These are phyloP conservation scores for Andrena chrysosceles DNA, from an alignment of 2,888 invertebrate genomes.

Conservation along the genomic window DNA sequence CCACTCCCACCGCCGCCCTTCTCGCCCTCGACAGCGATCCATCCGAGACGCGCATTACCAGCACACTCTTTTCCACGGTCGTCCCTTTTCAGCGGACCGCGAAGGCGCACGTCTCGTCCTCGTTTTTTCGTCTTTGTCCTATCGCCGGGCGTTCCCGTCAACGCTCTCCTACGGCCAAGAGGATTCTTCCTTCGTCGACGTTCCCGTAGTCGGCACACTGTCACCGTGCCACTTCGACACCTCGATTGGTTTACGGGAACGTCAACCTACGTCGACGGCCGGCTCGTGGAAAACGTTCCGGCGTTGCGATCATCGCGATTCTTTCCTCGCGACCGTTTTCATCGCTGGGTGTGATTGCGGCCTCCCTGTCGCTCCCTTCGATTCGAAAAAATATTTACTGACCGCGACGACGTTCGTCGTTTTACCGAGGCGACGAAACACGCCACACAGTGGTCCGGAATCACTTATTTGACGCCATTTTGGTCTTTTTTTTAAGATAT, in stretches of 20 bases:
- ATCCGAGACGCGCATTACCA: slow-evolving; percentile 27
- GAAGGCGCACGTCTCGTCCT: slow-evolving; percentile 8
- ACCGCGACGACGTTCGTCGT: background rate
- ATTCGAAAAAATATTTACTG: slow-evolving; percentile 11
- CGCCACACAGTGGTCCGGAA: too few relatives aligned
- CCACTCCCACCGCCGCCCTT: background rate
- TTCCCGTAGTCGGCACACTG: slow-evolving; percentile 43
- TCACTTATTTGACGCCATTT: too few relatives aligned
- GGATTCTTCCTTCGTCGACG: slow-evolving; percentile 45
- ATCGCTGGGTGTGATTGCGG: background rate
- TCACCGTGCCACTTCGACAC: slow-evolving; percentile 61
- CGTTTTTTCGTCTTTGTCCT: slow-evolving; percentile 53
- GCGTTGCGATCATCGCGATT: slow-evolving; percentile 33
- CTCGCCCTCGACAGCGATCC: slow-evolving; percentile 35
- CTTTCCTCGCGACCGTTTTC: slow-evolving; percentile 15
- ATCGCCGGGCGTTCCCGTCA: slow-evolving; percentile 53
- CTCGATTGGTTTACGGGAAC: slow-evolving; percentile 63
- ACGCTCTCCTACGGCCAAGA: slow-evolving; percentile 45
- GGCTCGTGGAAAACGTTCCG: slow-evolving; percentile 5
- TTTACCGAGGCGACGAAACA: background rate
- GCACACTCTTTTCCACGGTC: slow-evolving; percentile 38
- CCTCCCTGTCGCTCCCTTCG: background rate
- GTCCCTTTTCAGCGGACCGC: slow-evolving; percentile 28
- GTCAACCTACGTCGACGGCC: slow-evolving; percentile 28
- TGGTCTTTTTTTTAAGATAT: too few relatives aligned